A percentile compares a stretch with the other conserved stretches of the same genome.
Conservation (phyloP, 2,797 vertebrate species). For the Botia kubotai region DNA sequence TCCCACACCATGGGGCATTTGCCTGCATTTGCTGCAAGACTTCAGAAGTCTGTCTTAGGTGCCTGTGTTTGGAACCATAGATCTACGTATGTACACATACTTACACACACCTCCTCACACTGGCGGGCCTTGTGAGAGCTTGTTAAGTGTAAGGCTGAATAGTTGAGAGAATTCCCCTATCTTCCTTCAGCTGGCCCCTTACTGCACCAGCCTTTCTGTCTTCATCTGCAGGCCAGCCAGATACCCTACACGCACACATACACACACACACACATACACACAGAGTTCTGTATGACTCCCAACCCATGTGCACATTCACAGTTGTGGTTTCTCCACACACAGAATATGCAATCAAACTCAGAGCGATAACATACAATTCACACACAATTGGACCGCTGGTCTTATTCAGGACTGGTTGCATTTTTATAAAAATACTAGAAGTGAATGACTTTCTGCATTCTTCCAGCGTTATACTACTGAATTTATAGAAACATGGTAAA, state of each 20-base stretch:
- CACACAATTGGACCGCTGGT: not conserved
- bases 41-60: slow-evolving; percentile 43
- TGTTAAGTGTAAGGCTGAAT: slow-evolving; percentile 71
- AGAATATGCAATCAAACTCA: slow-evolving; percentile 36
- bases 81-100: slow-evolving; percentile 37
- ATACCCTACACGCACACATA: slow-evolving; percentile 38
- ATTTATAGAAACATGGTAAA: not conserved
- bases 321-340: slow-evolving; percentile 14
- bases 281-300: slow-evolving; percentile 10
- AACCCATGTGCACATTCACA: slow-evolving; percentile 36
- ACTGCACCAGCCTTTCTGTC: slow-evolving; percentile 66
- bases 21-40: slow-evolving; percentile 42
- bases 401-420: not conserved
- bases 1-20: slow-evolving; percentile 41
- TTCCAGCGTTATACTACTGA: not conserved
- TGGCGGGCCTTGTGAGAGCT: slow-evolving; percentile 80
- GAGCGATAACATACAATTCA: slow-evolving; percentile 19
- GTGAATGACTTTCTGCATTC: not conserved
- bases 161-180: slow-evolving; percentile 59
- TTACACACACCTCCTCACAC: slow-evolving; percentile 70
- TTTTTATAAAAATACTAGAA: slow-evolving; percentile 12
- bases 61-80: slow-evolving; percentile 36
- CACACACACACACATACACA: slow-evolving; percentile 9
- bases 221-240: slow-evolving; percentile 73
- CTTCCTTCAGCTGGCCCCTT: slow-evolving; percentile 59